These are phyloP conservation scores for Hyperoodon ampullatus DNA, from an alignment of 2,113 vertebrate genomes.

Conservation along the genomic window DNA sequence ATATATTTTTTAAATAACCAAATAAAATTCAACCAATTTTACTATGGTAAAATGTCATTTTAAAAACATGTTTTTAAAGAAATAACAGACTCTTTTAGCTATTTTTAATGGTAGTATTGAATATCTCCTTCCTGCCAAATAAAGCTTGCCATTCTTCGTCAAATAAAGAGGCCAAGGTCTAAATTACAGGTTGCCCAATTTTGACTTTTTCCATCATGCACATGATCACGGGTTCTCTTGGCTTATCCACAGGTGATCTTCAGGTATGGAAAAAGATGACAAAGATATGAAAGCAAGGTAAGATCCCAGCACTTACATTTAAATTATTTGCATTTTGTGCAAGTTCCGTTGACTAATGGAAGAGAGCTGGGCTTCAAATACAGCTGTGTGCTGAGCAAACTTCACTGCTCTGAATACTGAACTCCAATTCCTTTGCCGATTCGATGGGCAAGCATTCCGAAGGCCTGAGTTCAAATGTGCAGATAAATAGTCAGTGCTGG, in stretches of 20 bases:
- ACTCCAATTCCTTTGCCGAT: neutral
- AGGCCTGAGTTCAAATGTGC: constrained; percentile 48
- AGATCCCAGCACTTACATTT: neutral
- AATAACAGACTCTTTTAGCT: neutral
- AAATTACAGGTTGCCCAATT: neutral
- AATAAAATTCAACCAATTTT: neutral
- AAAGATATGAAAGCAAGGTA: neutral
- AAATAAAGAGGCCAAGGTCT: neutral
- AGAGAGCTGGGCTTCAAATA: neutral
- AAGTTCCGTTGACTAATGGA: neutral
- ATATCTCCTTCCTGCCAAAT: neutral
- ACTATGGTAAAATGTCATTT: neutral
- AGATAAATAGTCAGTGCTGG: constrained; percentile 63
- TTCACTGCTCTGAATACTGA: neutral
- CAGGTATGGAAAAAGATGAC: neutral
- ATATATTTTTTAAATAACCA: neutral
- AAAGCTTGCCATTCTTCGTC: neutral
- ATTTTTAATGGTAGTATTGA: neutral
- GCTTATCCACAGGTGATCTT: neutral
- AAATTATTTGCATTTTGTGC: neutral
- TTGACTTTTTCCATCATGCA: neutral
- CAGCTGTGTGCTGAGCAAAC: neutral
- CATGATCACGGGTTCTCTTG: neutral
- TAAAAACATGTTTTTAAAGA: neutral
- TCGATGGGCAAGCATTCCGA: constrained; percentile 31